phyloP scores from a whole-genome alignment of 2,113 vertebrate species.

The Corythoichthys intestinalis region DNA sequence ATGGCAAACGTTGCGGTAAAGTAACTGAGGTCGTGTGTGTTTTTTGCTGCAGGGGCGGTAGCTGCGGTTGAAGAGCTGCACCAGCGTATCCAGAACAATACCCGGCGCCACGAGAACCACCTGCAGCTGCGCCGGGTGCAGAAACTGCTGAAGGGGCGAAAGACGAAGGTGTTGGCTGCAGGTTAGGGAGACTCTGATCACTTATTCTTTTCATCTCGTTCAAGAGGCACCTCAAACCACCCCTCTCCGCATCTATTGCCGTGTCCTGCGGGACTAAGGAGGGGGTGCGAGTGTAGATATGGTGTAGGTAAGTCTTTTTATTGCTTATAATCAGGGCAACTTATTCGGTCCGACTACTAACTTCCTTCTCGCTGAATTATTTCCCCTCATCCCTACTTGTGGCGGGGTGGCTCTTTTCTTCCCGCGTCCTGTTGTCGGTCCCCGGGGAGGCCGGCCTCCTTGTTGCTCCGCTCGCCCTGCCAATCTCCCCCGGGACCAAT shows the following conservation, averaged over 20 bases:
- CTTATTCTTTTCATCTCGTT: conserved; percentile 82
- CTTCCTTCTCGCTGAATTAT: conserved; percentile 20
- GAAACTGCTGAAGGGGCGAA: conserved; percentile 84
- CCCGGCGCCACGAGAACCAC: conserved; percentile 79
- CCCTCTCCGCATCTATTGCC: conserved; percentile 15
- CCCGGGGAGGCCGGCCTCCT: conserved; percentile 78
- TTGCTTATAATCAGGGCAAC: conserved; percentile 25
- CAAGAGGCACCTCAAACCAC: conserved; percentile 60
- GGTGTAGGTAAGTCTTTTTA: conserved; percentile 4
- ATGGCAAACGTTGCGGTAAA: too few species aligned
- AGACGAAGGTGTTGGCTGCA: conserved; percentile 83
- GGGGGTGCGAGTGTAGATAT: conserved; percentile 22
- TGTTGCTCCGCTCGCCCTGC: conserved; percentile 82
- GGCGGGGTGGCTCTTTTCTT: conserved; percentile 70
- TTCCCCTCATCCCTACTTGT: conserved; percentile 58
- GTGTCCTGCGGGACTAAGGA: conserved; percentile 22
- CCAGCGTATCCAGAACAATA: conserved; percentile 72
- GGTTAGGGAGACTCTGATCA: conserved; percentile 86
- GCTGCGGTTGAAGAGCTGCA: conserved; percentile 64
- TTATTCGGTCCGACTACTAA: conserved; percentile 23
- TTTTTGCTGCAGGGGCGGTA: conserved; percentile 59
- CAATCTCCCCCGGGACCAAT: conserved; percentile 93
- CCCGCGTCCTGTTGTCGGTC: conserved; percentile 77
- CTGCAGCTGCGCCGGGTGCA: conserved; percentile 83
- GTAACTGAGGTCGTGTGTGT: neutral